Base-by-base conservation (phyloP, 2,113 vertebrate genomes). In the Lichenostomus cassidix region DNA sequence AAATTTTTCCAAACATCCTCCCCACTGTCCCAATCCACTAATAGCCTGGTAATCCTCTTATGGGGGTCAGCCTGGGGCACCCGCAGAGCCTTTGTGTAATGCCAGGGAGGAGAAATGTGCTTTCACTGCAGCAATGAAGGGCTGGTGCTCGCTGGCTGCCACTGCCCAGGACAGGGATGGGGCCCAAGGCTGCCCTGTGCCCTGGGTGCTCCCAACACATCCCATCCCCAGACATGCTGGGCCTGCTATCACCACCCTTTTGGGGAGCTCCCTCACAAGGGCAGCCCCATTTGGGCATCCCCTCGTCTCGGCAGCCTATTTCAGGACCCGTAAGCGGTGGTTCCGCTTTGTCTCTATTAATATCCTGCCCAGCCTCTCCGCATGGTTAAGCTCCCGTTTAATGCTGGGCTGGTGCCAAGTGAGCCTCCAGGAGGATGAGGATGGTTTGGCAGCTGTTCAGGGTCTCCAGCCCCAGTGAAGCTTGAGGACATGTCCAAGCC, bases 31-130 rank as follows among this genome's bases (percentile, higher is more conserved):
- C 92, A 91, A 92, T 93, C 91, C 17, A 15, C 62, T 96, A 97
- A 97, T 65, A 96, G 85, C 90, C 71, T 44, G 7, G 28, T 94
- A 96, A 96, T 95, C 96, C 74, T 95, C 94, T 96, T 93, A 97
- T 0, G 2, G 59, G 87, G 92, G 83, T 92, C 95, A 96, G 60
- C 80, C 83, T 52, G 89, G 95, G 90, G 42, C 29, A 11, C 60
- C 31, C 5, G 0, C 15, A 60, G 75, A 95, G 80, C 85, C 39
- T 94, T 79, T 79, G 58, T 86, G 85, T 52, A 67, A 52, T 8
- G 70, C 65, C 2, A 4, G 81, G 86, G 73, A 73, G 59, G 41
- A 70, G 81, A 83, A 88, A 84, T 1, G 2, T 5, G 1, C 87
- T 90, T 90, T 88, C 84, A 47, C 84, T 49, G 50, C 0, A 0